Evolutionary conservation across 2,888 invertebrate species (phyloP), one percentile per base, ranked within the genome.

Genomic region (Noctua fimbriata): DNA sequence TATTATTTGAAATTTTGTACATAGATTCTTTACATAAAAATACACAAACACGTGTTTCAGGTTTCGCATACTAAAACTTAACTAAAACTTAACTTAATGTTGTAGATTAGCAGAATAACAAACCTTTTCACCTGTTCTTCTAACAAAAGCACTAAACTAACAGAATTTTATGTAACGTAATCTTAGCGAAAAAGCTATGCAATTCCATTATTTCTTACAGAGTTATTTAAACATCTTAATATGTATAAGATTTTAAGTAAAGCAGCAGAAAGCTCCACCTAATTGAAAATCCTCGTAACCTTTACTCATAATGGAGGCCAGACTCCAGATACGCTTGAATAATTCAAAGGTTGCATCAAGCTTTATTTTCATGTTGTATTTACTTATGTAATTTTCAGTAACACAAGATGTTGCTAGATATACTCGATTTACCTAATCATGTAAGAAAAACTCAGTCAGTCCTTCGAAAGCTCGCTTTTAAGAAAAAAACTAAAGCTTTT

Each of bases 261-360:
- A 2, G 36, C 9, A 24, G 5, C 24, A 28, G 41, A 24, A 69
- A 24, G 36, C 9, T 14, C 5, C 24, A 28, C 10, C 9, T 49
- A 69, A 67, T 79, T 69, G 79, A 28, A 69, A 60, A 49, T 32
- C 58, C 47, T 79, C 28, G 9, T 58, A 47, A 24, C 47, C 36
- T 44, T 1, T 36, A 41, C 9, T 7, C 18, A 2, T 21, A 58
- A 14, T 67, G 6, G 73, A 41, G 21, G 41, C 18, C 5, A 28
- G n/a, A 63, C 28, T 75, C 4, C n/a, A 24, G 44, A 76, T 28
- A 21, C 21, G n/a, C 16, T 5, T 69, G 18, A 70, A 74, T 69
- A 70, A 72, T 60, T 72, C 14, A 28, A 72, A 21, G n/a, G 9
- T n/a, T 24, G 70, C 32, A n/a, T 32, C 18, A n/a, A n/a, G 21